phyloP scores from a whole-genome alignment of 2,113 vertebrate species.

The Ptychochromis oligacanthus region DNA sequence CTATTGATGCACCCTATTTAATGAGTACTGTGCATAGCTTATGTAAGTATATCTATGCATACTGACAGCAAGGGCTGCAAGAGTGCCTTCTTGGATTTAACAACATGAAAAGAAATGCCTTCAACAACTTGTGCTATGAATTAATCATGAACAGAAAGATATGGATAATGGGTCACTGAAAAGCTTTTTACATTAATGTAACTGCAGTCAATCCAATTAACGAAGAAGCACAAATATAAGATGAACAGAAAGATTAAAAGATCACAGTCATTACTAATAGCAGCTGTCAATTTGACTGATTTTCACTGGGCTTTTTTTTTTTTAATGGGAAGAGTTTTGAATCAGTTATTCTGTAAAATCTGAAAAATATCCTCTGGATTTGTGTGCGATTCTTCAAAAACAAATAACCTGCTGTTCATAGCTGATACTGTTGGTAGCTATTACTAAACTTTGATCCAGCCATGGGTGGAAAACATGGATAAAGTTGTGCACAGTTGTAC shows the following conservation, averaged over 20 bases:
- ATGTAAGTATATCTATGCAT: not conserved
- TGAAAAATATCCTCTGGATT: not conserved
- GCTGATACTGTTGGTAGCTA: not conserved
- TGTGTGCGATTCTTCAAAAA: not conserved
- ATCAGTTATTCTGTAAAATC: not conserved
- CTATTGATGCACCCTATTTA: conserved; percentile 3
- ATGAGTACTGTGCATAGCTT: conserved; percentile 5
- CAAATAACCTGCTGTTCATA: not conserved
- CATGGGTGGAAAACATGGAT: not conserved
- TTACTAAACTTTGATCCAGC: not conserved
- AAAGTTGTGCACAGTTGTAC: not conserved
- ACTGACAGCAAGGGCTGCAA: not conserved
- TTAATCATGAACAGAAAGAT: conserved; percentile 18
- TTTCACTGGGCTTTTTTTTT: conserved; percentile 3
- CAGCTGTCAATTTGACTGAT: not conserved
- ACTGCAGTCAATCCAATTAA: conserved; percentile 19
- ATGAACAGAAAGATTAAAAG: conserved; percentile 8
- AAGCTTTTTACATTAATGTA: not conserved
- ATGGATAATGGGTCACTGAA: not conserved
- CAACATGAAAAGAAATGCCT: not conserved
- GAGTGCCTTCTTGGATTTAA: conserved; percentile 10
- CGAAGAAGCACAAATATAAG: not conserved
- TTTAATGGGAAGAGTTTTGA: not conserved
- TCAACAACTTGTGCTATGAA: conserved; percentile 17
- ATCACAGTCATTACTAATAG: not conserved